phyloP scores from a whole-genome alignment of 1,140 invertebrate species.

The Danaus plexippus region DNA sequence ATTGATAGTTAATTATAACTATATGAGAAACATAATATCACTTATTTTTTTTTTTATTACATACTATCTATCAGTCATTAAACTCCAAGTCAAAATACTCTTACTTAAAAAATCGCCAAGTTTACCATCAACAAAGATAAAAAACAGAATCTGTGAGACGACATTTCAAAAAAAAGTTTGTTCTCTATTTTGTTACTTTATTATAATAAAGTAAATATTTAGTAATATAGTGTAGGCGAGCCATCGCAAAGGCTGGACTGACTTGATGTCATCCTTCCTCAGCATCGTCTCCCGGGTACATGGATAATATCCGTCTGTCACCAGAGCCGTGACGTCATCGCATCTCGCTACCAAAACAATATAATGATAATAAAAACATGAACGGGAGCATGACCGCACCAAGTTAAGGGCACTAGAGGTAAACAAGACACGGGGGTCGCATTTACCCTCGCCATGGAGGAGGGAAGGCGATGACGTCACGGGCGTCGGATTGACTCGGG shows the following conservation, averaged over 20 bases:
- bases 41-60: too few relatives aligned
- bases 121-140: too few relatives aligned
- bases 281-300: slow-evolving; percentile 36
- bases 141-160: background rate
- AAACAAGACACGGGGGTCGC: slow-evolving; percentile 33
- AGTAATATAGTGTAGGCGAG: slow-evolving; percentile 37
- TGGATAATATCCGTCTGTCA: slow-evolving; percentile 45
- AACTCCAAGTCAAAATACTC: too few relatives aligned
- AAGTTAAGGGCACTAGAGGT: slow-evolving; percentile 22
- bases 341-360: too few relatives aligned
- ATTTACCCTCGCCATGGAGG: slow-evolving; percentile 26
- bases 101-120: too few relatives aligned
- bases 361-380: background rate
- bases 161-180: background rate
- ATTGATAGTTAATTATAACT: too few relatives aligned
- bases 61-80: too few relatives aligned
- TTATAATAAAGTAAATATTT: background rate
- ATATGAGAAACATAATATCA: too few relatives aligned
- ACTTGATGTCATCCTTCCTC: slow-evolving; percentile 46
- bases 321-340: slow-evolving; percentile 33
- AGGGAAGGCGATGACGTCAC: slow-evolving; percentile 43
- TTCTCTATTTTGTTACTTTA: background rate
- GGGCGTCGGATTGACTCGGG: slow-evolving; percentile 44
- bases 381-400: slow-evolving; percentile 7
- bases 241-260: slow-evolving; percentile 51